Evolutionary conservation across 1,140 invertebrate species (phyloP).

Genomic region (Choristoneura fumiferana): DNA sequence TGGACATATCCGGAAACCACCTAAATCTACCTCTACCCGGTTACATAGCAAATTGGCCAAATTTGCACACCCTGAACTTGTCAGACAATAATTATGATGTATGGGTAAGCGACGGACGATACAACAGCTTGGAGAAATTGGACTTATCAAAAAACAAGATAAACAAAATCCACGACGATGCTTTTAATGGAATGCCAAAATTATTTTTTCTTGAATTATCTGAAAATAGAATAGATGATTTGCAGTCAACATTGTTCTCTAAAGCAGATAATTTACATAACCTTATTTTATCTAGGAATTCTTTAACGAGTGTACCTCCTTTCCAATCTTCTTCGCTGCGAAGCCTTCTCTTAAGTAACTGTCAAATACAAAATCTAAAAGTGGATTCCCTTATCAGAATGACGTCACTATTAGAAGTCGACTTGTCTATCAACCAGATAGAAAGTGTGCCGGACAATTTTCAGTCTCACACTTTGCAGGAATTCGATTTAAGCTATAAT

Average conservation of each 20-base stretch:
- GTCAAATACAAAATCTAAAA: conserved; percentile 78
- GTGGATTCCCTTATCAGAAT: conserved; percentile 70
- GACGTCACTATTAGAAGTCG: conserved; percentile 74
- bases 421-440: conserved; percentile 81
- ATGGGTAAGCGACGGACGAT: conserved; percentile 72
- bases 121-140: conserved; percentile 60
- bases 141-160: conserved; percentile 77
- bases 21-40: conserved; percentile 58
- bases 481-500: conserved; percentile 79
- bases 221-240: conserved; percentile 80
- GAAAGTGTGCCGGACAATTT: conserved; percentile 76
- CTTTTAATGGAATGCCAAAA: conserved; percentile 45
- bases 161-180: conserved; percentile 50
- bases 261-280: conserved; percentile 76
- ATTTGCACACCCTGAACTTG: conserved; percentile 75
- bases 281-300: conserved; percentile 82
- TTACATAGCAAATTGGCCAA: conserved; percentile 64
- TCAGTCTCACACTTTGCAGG: conserved; percentile 74
- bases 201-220: conserved; percentile 78
- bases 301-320: conserved; percentile 78
- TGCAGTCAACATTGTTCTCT: conserved; percentile 74
- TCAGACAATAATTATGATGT: conserved; percentile 78
- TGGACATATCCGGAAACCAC: conserved; percentile 79
- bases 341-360: conserved; percentile 78
- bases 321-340: conserved; percentile 78